Conservation (phyloP, 2,113 vertebrate species). For the Chionodraco myersi region DNA sequence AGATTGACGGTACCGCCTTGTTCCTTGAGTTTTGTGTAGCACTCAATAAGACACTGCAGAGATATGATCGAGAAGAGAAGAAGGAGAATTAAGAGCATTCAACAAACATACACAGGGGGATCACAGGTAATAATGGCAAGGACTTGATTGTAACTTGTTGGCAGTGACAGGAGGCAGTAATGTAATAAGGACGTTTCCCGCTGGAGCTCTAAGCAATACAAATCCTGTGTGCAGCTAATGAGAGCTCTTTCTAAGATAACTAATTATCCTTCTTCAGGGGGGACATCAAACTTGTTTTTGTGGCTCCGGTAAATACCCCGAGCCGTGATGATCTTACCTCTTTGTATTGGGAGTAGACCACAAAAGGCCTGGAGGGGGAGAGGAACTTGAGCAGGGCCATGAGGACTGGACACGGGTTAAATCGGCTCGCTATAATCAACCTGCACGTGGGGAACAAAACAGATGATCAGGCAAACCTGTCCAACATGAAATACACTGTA, state of each 20-base stretch:
- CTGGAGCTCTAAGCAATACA: constrained; percentile 33
- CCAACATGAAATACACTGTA: constrained; percentile 13
- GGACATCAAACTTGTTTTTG: not conserved
- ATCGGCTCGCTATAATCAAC: constrained; percentile 93
- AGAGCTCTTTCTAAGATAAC: not conserved
- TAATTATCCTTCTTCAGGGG: not conserved
- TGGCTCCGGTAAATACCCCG: not conserved
- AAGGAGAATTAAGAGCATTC: not conserved
- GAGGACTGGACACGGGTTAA: constrained; percentile 90
- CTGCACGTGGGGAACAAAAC: constrained; percentile 78
- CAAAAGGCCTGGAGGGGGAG: constrained; percentile 95
- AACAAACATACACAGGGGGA: not conserved
- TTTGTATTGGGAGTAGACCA: constrained; percentile 95
- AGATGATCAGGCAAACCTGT: constrained; percentile 54
- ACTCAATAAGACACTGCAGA: constrained; percentile 92
- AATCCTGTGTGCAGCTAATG: constrained; percentile 34
- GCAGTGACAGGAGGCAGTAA: constrained; percentile 20
- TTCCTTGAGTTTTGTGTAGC: constrained; percentile 94
- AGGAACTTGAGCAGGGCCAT: constrained; percentile 90
- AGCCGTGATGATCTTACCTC: constrained; percentile 86
- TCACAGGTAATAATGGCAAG: constrained; percentile 3
- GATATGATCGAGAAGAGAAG: not conserved
- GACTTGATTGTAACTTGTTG: constrained; percentile 9
- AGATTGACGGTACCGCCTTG: constrained; percentile 91
- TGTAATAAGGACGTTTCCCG: not conserved